Base-by-base conservation (phyloP, 2,888 invertebrate genomes). In the Eumerus sabulonum region DNA sequence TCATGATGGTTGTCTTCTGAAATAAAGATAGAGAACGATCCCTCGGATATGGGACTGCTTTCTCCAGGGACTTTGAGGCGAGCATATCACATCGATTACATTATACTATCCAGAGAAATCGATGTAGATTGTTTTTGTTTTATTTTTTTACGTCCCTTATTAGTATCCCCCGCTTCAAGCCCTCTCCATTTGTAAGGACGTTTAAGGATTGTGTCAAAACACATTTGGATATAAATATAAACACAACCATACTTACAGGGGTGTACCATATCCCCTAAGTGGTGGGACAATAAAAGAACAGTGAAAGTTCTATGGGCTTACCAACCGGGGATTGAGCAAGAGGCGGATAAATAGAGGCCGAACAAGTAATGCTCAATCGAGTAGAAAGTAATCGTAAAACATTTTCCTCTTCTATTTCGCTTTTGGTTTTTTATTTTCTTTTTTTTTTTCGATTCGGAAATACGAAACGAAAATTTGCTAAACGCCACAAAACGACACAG, bases 41-140 rank as follows among this genome's bases (percentile, higher is more conserved):
- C 53, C 11, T 14, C 27, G 51, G 56, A 62, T 27, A 27, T 50
- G 54, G 54, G 42, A 62, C 45, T 40, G 50, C 56, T n/a, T 40
- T 40, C 11, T 62, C 13, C 16, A 48, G 17, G n/a, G 63, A n/a
- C 11, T 40, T 12, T 13, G 51, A 40, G 57, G 14, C 14, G 60
- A 50, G 13, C 64, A 64, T 66, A 73, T 67, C 77, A 62, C 67
- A 73, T 77, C 62, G 67, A 77, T 77, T 67, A 73, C 66, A 67
- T 67, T 76, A 53, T 67, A 77, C 47, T 72, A 77, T 77, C 77
- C 57, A 67, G 77, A 72, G 77, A 73, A 72, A 77, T 73, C 72
- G 77, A 77, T 77, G 77, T 77, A 77, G 72, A 73, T 77, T 77
- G 72, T 77, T 77, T 77, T 67, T 62, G n/a, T n/a, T n/a, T n/a